Evolutionary conservation across 2,797 vertebrate species (phyloP).

Genomic region (Sebastes ruberrimus): DNA sequence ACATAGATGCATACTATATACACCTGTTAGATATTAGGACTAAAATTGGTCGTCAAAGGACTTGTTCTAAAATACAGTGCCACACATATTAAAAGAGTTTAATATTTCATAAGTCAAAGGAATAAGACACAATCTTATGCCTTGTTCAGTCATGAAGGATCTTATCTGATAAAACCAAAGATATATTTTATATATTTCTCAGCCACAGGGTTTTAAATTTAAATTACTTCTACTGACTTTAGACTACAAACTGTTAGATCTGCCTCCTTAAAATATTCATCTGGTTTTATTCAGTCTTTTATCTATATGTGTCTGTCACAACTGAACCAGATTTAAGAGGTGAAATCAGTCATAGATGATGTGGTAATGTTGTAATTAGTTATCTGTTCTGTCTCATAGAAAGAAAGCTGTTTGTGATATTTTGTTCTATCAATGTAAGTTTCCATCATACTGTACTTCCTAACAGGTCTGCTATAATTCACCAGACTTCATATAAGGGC

Average conservation of each 20-base stretch:
- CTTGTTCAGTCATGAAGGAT: neutral
- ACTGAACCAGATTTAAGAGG: neutral
- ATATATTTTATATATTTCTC: neutral
- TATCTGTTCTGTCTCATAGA: neutral
- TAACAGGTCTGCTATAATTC: neutral
- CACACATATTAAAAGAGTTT: neutral
- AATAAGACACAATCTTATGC: neutral
- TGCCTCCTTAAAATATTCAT: neutral
- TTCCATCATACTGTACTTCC: neutral
- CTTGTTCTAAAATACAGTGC: neutral
- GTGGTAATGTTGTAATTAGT: neutral
- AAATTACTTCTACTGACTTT: neutral
- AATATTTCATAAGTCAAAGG: neutral
- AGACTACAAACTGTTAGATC: neutral
- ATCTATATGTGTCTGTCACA: neutral
- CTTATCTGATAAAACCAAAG: neutral
- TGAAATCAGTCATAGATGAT: neutral
- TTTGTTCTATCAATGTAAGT: neutral
- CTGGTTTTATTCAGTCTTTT: neutral
- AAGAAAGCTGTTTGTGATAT: conserved; percentile 1
- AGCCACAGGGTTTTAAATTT: neutral
- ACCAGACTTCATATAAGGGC: neutral
- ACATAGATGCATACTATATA: neutral
- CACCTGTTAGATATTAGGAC: neutral
- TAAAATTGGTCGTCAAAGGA: neutral